Evolutionary conservation across 2,888 invertebrate genomes (phyloP), one percentile per base, ranked within the genome.

Genomic region (Empis livida): DNA sequence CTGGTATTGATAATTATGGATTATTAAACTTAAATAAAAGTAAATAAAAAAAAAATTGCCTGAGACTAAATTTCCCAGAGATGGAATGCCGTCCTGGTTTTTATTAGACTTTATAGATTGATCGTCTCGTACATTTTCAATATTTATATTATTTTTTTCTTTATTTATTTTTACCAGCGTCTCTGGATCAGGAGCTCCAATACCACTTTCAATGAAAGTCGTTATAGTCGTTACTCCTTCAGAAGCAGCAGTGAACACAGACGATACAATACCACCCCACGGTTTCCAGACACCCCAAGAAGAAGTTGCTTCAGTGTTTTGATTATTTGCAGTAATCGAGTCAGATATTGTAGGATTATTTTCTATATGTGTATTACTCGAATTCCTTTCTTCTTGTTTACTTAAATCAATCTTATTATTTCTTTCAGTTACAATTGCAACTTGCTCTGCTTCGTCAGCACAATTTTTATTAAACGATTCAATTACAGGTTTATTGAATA

Each of bases 151-250:
- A n/a, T n/a, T n/a, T n/a, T n/a, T 39, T 30, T 53, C 43, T n/a
- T 50, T 47, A 54, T 63, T 64, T 37, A 72, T 67, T 52, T 73
- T 72, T 0, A 83, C 88, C 47, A 90, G 59, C 59, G 89, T 84
- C 61, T 81, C 84, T 0, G 92, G 88, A 58, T 86, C 79, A 1
- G 91, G 89, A 0, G 83, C 84, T 4, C 90, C 91, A 32, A 94
- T 82, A 13, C 84, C 78, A 38, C 79, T 78, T 72, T 92, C 92
- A 31, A 92, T 84, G 58, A 87, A 85, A 53, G 70, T 80, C 4
- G 88, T 88, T 45, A 92, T 71, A n/a, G 80, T 80, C 10, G 80
- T 78, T 11, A 90, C 79, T 8, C 88, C 79, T 48, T 79, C 80
- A 8, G 80, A 79, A 1, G 91, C 92, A 9, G 84, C 79, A 49